These are phyloP conservation scores for Archips crataeganus DNA, from an alignment of 2,888 invertebrate species.

Conservation along the genomic window DNA sequence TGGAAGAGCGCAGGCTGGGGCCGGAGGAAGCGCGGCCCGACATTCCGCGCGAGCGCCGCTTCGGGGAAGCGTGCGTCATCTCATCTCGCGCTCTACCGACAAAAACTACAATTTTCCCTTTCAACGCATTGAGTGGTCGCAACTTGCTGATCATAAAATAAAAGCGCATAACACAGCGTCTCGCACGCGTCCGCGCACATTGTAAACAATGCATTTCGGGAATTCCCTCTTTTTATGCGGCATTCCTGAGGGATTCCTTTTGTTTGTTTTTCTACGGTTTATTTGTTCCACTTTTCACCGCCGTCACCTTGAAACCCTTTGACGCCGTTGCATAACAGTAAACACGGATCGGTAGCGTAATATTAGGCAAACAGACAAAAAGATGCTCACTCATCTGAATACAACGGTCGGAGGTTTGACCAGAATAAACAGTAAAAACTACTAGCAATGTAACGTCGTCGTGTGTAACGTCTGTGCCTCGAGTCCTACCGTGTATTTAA, in stretches of 20 bases:
- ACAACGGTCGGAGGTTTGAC: conserved; percentile 23
- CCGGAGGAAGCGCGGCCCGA: conserved; percentile 45
- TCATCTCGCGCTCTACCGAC: conserved; percentile 65
- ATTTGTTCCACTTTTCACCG: conserved; percentile 68
- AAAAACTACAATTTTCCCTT: conserved; percentile 84
- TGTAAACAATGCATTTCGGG: conserved; percentile 84
- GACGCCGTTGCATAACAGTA: conserved; percentile 70
- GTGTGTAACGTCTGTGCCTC: conserved; percentile 2
- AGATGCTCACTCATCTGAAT: conserved; percentile 31
- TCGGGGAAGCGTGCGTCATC: conserved; percentile 69
- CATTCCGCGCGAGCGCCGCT: conserved; percentile 58
- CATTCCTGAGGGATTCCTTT: conserved; percentile 85
- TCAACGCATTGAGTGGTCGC: conserved; percentile 72
- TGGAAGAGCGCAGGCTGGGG: not conserved
- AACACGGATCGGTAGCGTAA: conserved; percentile 48
- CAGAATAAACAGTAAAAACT: conserved; percentile 36
- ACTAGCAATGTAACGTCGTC: conserved; percentile 14
- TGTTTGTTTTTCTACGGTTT: conserved; percentile 77
- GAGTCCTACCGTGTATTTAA: not conserved
- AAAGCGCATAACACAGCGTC: conserved; percentile 72
- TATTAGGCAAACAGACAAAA: conserved; percentile 36
- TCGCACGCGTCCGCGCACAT: conserved; percentile 61
- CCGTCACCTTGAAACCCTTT: conserved; percentile 68
- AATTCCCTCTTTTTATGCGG: conserved; percentile 81
- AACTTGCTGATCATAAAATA: conserved; percentile 65